Evolutionary conservation across 2,888 invertebrate species (phyloP), one percentile per base, ranked within the genome.

Genomic region (Synanthedon andrenaeformis): DNA sequence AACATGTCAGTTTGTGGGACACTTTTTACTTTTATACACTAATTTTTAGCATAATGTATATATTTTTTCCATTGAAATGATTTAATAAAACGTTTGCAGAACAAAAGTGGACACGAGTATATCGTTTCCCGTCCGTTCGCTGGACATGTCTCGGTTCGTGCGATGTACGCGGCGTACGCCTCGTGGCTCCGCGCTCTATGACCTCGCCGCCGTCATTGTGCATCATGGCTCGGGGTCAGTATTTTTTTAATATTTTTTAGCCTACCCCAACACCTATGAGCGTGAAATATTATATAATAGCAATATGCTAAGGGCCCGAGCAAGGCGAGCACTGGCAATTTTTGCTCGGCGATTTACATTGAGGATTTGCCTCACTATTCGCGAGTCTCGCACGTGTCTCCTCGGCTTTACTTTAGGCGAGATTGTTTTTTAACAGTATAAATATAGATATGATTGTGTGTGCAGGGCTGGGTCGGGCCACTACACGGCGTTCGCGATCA

Each of bases 401-500:
- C 28, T 35, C 8, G 6, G 28, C 28, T 35, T 8, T 8, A 35
- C 8, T 35, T 35, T 35, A 35, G 35, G 10, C 35, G 10, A 10
- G 35, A 35, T 35, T 35, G 35, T 35, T 35, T 35, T 17, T 17
- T n/a, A n/a, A 49, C 49, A n/a, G 11, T 42, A 11, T 42, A 12
- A 11, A 42, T 42, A 3, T 23, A 23, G 5, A 23, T 3, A 23
- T 23, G 23, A 23, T 23, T 23, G 5, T 23, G 23, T 28, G 84
- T 84, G 19, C 82, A 94, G 94, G 19, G 93, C 93, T 53, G 94
- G 93, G 0, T 94, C 93, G 42, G 95, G 95, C 42, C 95, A 95
- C 79, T 95, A 95, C 86, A 94, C 95, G 55, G 92, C 95, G 58
- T 95, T 93, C 80, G 94, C 94, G 51, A 91, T 91, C 62, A 93